These are phyloP conservation scores for Notocelia uddmanniana DNA, from an alignment of 2,888 invertebrate genomes.

Conservation along the genomic window DNA sequence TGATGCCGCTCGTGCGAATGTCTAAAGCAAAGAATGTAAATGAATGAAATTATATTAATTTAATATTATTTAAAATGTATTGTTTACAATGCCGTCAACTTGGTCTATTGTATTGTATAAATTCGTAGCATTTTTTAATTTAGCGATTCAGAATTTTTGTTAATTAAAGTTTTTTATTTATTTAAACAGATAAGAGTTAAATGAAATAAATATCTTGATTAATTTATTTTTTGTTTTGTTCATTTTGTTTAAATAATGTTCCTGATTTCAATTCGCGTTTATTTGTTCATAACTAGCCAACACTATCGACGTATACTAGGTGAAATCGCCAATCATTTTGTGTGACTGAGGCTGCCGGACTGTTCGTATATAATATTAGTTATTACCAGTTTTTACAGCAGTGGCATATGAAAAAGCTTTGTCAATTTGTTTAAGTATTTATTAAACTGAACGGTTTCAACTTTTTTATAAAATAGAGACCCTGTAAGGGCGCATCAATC, in stretches of 20 bases:
- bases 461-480: no score
- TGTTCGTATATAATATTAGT: no score
- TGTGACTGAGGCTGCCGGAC: no score
- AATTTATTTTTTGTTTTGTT: constrained; percentile 60
- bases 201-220: constrained; percentile 73
- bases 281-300: not conserved
- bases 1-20: constrained; percentile 27
- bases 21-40: constrained; percentile 36
- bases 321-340: not conserved
- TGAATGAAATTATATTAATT: constrained; percentile 41
- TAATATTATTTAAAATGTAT: constrained; percentile 45
- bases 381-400: not conserved
- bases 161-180: constrained; percentile 72
- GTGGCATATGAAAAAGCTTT: not conserved
- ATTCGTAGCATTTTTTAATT: constrained; percentile 63
- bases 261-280: not conserved
- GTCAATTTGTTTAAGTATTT: no score
- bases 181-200: constrained; percentile 64
- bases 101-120: constrained; percentile 57
- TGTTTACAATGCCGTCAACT: constrained; percentile 39
- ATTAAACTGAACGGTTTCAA: no score
- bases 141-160: constrained; percentile 67
- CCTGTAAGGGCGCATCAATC: no score
- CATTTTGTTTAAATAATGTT: constrained; percentile 45
- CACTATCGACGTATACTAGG: no score